Base-by-base conservation (phyloP, 2,113 vertebrate species). In the Labrus mixtus region DNA sequence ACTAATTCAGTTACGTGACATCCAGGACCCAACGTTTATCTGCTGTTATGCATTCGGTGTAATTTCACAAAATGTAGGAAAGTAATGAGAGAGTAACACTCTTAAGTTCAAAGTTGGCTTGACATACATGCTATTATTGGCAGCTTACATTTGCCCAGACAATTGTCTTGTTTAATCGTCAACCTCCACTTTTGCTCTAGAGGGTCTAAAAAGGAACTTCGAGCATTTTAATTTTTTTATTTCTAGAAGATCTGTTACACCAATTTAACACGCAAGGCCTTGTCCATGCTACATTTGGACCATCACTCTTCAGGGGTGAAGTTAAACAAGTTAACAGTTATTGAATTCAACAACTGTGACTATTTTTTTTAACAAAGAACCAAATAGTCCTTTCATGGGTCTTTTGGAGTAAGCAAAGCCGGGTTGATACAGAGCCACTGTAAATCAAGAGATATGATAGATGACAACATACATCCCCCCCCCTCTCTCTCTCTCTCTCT, bases 391-490 rank as follows among this genome's bases (percentile, higher is more conserved):
- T 57, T 57, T 41, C 57, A 53, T 9, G 13, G 23, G 15, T 12
- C 55, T 29, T 22, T 41, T 33, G 4, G 29, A 6, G 29, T 33
- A 33, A 33, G 29, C 4, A 33, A 29, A 55, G 20, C 22, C 70
- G 56, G 62, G 53, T 55, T 73, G 63, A 72, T 19, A 41, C 29
- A 11, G 17, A 58, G 57, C 45, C 33, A 53, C 20, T 19, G 25
- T 57, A 58, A 65, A 65, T 29, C 25, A 63, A 13, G 15, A 71
- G 8, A 46, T 36, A 23, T 33, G 29, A 53, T 46, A 10, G 23
- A 70, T 15, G 50, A 12, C 43, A 29, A 50, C 33, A 68, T 36
- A 23, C 69, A 7, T 17, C n/a, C 37, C 11, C 10, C 0, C 45
- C 55, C 59, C 62, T 75, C 46, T 6, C 29, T 33, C 29, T 33